Percentiles rank a stretch among this genome's conserved stretches.
These are phyloP conservation scores for Esox masquinongy DNA, from an alignment of 2,797 vertebrate species.

Conservation along the genomic window DNA sequence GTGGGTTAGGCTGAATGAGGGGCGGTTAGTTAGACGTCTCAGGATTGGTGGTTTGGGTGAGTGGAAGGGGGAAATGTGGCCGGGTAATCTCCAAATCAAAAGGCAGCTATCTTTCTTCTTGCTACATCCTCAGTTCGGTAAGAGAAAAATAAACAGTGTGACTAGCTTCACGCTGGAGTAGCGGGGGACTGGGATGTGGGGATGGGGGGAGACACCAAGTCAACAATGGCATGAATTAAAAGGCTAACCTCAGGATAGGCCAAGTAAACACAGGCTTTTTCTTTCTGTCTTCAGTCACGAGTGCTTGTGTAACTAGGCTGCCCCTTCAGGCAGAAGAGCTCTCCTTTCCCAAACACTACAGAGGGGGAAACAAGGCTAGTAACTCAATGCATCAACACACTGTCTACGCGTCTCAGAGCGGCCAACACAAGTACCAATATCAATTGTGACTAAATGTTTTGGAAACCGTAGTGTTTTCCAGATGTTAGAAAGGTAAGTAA, in stretches of 20 bases:
- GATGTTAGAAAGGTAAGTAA: not conserved
- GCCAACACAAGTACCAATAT: not conserved
- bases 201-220: conserved; percentile 40
- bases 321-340: conserved; percentile 9
- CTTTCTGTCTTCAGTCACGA: conserved; percentile 39
- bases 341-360: conserved; percentile 16
- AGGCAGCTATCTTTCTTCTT: conserved; percentile 59
- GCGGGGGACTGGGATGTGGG: conserved; percentile 16
- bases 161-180: conserved; percentile 62
- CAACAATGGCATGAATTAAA: conserved; percentile 72
- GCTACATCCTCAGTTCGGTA: conserved; percentile 64
- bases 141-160: conserved; percentile 78
- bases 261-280: conserved; percentile 49
- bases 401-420: not conserved
- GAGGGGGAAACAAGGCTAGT: not conserved
- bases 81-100: conserved; percentile 77
- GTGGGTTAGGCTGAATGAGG: not conserved
- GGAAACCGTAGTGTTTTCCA: conserved; percentile 18
- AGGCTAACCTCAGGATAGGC: conserved; percentile 50
- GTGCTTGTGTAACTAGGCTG: conserved; percentile 47
- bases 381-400: not conserved
- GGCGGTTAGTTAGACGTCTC: not conserved
- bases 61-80: conserved; percentile 67
- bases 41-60: conserved; percentile 72
- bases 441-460: conserved; percentile 6